Evolutionary conservation across 2,797 vertebrate species (phyloP), one percentile per base, ranked within the genome.

Genomic region (Sebastes taczanowskii): DNA sequence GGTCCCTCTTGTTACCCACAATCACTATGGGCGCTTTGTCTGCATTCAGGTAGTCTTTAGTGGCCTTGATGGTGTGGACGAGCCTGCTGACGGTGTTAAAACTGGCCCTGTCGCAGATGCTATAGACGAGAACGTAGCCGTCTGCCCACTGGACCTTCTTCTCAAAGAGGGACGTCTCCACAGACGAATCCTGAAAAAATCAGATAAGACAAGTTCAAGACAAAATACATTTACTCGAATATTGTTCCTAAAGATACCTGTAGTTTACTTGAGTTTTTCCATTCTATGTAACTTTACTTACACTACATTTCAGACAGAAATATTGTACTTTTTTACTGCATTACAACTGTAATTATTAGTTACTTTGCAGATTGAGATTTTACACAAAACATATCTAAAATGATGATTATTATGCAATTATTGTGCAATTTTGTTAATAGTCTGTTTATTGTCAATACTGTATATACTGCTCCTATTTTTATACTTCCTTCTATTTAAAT

Each of bases 31-130:
- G 95, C 7, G 22, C 78, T 38, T 91, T 91, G 4, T 88, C 79
- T 1, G 82, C 14, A 0, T 85, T 81, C 53, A 81, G 78, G 81
- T 55, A 87, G 81, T 91, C 91, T 84, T 92, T 94, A 3, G 78
- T 66, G 55, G 89, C 90, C 49, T 82, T 91, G 89, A 96, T 95
- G 27, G 88, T 80, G 56, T 92, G 94, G 29, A 96, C 46, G 18
- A 93, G 85, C 81, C 88, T 94, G 95, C 86, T 91, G 92, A 81
- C 80, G 32, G 91, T 91, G 62, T 94, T 94, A 72, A 96, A 96
- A 65, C 96, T 97, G 71, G 91, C 85, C n/a, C 95, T 90, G 92
- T 97, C 95, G 0, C 96, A 96, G 87, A 97, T 96, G 93, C 96
- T 97, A 92, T 96, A 97, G 80, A 96, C 95, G 1, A 96, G 92